These are phyloP conservation scores for Drosophila koepferae DNA, from an alignment of 2,888 invertebrate genomes.

Conservation along the genomic window DNA sequence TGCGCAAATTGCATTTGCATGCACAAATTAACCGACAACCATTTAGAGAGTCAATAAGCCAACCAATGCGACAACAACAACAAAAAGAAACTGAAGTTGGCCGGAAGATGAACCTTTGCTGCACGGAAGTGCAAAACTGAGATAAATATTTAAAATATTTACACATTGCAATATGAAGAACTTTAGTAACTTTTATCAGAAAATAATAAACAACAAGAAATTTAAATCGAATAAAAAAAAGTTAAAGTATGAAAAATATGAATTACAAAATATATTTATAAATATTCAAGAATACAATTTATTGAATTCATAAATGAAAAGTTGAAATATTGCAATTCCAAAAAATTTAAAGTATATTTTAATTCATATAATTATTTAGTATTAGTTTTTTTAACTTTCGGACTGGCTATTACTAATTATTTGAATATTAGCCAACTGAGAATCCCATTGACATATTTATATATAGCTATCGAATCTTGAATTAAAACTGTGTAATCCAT, in stretches of 20 bases:
- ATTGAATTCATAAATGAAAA: too few relatives aligned
- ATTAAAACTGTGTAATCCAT: not conserved
- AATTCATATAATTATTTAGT: too few relatives aligned
- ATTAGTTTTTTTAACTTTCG: not conserved
- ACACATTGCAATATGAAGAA: not conserved
- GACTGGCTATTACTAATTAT: not conserved
- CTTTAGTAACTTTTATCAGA: not conserved
- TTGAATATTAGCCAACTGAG: not conserved
- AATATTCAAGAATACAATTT: too few relatives aligned
- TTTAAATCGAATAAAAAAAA: not conserved
- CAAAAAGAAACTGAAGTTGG: not conserved
- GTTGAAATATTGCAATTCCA: not conserved
- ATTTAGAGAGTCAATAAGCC: slow-evolving; percentile 9
- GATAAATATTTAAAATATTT: not conserved
- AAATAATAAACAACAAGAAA: too few relatives aligned
- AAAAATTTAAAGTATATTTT: too few relatives aligned
- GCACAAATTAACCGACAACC: slow-evolving; percentile 26
- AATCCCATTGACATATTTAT: not conserved
- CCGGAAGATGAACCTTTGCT: not conserved
- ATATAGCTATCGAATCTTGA: not conserved
- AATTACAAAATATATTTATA: not conserved
- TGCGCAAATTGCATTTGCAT: slow-evolving; percentile 52
- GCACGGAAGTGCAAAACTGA: not conserved
- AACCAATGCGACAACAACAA: not conserved
- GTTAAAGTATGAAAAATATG: not conserved